Conservation (phyloP, 2,113 vertebrate genomes). For the Porphyrio hochstetteri region DNA sequence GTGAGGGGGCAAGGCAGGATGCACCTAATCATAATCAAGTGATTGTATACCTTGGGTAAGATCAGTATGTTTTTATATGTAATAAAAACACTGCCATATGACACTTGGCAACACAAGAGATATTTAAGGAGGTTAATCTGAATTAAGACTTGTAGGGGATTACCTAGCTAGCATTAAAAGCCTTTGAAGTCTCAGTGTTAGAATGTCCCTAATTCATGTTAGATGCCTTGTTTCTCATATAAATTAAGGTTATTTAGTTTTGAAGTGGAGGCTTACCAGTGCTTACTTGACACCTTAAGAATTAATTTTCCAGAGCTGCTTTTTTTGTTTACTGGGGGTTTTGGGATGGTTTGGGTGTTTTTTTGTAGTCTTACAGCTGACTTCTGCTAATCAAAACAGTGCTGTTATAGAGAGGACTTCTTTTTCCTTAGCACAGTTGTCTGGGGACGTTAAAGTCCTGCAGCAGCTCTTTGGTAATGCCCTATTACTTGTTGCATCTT, state of each 20-base stretch:
- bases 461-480: neutral
- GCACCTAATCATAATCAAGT: neutral
- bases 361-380: neutral
- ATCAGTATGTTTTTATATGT: neutral
- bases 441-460: neutral
- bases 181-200: neutral
- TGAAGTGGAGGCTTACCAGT: neutral
- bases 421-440: neutral
- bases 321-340: neutral
- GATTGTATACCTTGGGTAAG: neutral
- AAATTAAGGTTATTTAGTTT: neutral
- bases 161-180: neutral
- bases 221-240: neutral
- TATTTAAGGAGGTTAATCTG: neutral
- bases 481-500: slow-evolving; percentile 28
- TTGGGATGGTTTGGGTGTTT: too few relatives aligned
- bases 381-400: neutral
- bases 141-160: neutral
- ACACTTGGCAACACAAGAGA: neutral
- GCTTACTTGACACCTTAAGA: neutral
- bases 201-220: neutral
- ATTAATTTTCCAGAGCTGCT: neutral
- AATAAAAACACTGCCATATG: neutral
- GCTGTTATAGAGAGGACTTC: neutral
- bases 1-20: neutral